A percentile compares a stretch with the other conserved stretches of the same genome.
Evolutionary conservation across 2,888 invertebrate genomes (phyloP).

Genomic region (Andrena haemorrhoa): DNA sequence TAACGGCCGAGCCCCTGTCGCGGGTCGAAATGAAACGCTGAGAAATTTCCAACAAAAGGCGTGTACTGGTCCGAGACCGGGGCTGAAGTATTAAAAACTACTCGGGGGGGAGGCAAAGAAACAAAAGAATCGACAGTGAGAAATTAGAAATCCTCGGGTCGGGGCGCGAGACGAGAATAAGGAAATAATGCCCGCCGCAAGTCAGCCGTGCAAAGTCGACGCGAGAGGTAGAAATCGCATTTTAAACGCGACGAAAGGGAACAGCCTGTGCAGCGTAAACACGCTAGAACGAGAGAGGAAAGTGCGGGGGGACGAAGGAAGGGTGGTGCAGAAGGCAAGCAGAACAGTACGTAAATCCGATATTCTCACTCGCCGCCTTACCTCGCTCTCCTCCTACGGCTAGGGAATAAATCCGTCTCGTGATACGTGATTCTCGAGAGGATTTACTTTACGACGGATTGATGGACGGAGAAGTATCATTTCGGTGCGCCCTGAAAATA

Average conservation of each 20-base stretch:
- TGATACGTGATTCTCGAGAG: constrained; percentile 70
- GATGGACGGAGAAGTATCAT: constrained; percentile 65
- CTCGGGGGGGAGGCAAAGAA: not conserved
- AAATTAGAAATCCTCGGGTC: constrained; percentile 38
- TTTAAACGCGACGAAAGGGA: constrained; percentile 63
- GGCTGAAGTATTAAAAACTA: not conserved
- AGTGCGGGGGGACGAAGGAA: constrained; percentile 30
- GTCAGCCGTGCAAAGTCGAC: constrained; percentile 31
- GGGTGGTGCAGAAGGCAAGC: constrained; percentile 48
- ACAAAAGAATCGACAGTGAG: constrained; percentile 22
- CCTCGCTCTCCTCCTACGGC: constrained; percentile 58
- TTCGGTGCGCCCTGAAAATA: constrained; percentile 47
- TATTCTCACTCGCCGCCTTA: constrained; percentile 75
- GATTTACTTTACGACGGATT: constrained; percentile 73
- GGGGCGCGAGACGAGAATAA: constrained; percentile 25
- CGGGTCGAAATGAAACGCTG: not conserved
- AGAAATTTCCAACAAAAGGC: not conserved
- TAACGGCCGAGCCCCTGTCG: not conserved
- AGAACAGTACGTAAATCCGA: constrained; percentile 75
- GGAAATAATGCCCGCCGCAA: constrained; percentile 35
- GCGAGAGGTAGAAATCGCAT: constrained; percentile 66
- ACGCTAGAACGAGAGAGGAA: constrained; percentile 16
- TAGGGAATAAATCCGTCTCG: constrained; percentile 69
- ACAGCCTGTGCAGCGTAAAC: constrained; percentile 53
- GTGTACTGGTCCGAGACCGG: not conserved